These are phyloP conservation scores for Andricus grossulariae DNA, from an alignment of 1,140 invertebrate genomes.

Conservation along the genomic window DNA sequence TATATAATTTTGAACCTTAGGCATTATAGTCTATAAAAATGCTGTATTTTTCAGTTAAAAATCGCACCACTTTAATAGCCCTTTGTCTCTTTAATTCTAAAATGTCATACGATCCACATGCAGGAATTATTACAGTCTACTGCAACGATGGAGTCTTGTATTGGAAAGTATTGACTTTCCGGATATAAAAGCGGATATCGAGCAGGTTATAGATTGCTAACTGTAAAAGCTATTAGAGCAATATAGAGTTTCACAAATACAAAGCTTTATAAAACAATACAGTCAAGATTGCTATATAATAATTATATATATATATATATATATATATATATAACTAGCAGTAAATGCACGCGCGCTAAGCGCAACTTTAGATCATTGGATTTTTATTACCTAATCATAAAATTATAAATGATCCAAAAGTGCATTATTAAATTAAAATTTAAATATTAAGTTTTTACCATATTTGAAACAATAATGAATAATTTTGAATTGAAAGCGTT, in stretches of 20 bases:
- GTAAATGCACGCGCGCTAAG: too few species aligned
- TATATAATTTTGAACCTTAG: too few species aligned
- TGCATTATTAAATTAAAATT: too few species aligned
- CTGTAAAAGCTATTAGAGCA: conserved; percentile 20
- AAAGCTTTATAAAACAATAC: conserved; percentile 1
- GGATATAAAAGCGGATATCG: conserved; percentile 15
- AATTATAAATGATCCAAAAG: too few species aligned
- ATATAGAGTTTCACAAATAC: too few species aligned
- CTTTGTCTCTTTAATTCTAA: conserved; percentile 7
- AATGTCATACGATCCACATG: not conserved
- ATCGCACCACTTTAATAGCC: not conserved
- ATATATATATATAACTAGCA: too few species aligned
- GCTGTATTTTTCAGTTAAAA: not conserved
- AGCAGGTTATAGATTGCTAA: not conserved
- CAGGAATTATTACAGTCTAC: not conserved
- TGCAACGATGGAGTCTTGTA: not conserved
- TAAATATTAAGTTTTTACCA: too few species aligned
- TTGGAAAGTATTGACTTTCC: conserved; percentile 24
- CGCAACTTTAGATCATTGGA: too few species aligned
- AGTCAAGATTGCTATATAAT: not conserved
- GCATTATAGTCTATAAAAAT: too few species aligned
- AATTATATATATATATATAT: conserved; percentile 1
- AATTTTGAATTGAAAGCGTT: too few species aligned
- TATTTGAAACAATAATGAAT: too few species aligned
- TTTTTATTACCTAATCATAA: too few species aligned